These are phyloP conservation scores for Scaptomyza hsui DNA, from an alignment of 1,140 invertebrate genomes.

Conservation along the genomic window DNA sequence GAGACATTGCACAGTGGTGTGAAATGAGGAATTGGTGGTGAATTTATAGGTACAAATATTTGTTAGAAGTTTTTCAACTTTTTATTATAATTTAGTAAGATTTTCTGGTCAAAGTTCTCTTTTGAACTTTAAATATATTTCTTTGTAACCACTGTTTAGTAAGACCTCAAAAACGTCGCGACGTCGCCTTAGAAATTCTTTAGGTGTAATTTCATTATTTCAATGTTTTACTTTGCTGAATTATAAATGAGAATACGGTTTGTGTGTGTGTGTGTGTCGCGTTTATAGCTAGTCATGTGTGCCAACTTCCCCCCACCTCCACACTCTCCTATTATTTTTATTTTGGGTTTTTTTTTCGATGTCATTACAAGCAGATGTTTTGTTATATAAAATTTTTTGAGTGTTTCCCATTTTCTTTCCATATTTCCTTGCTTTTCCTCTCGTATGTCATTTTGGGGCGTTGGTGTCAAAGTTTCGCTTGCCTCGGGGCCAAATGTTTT, in stretches of 20 bases:
- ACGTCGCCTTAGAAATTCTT: conserved; percentile 64
- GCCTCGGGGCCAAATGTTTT: conserved; percentile 61
- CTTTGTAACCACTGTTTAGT: not conserved
- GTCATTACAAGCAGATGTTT: conserved; percentile 62
- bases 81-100: no score
- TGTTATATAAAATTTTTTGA: conserved; percentile 38
- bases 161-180: not conserved
- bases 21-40: not conserved
- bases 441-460: conserved; percentile 60
- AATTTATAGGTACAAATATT: no score
- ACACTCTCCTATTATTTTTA: not conserved
- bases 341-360: not conserved
- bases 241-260: conserved; percentile 67
- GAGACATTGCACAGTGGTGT: conserved; percentile 13
- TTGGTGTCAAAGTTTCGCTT: conserved; percentile 70
- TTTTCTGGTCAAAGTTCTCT: no score
- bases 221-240: conserved; percentile 80
- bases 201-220: conserved; percentile 81
- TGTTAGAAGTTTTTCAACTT: no score
- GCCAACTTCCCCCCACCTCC: not conserved
- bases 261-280: conserved; percentile 37
- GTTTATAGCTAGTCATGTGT: conserved; percentile 75
- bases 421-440: conserved; percentile 7
- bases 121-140: no score
- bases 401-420: conserved; percentile 14